Evolutionary conservation across 2,113 vertebrate species (phyloP), one percentile per base, ranked within the genome.

Genomic region (Argyrosomus japonicus): DNA sequence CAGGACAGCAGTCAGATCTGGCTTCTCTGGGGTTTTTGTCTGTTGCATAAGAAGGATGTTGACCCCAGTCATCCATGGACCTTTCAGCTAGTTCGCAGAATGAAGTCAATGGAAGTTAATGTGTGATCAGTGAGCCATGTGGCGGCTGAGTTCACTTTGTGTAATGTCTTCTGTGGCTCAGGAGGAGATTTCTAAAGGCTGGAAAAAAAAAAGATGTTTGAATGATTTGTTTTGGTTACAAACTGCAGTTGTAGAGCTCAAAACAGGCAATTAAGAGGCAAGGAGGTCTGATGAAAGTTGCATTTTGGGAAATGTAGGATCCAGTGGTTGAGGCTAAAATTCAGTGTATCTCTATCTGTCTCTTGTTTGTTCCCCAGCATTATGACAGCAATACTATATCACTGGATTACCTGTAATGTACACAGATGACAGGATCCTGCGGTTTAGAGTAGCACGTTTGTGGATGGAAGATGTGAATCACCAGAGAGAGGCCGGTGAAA

Each of bases 61-160:
- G 89, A 85, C 84, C 90, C 78, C 61, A 63, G 32, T 79, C 70
- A 40, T 27, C 67, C 13, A 21, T 14, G 32, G 61, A 51, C 70
- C 54, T 77, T 79, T 80, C 45, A 54, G 25, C 18, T 45, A 1
- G 12, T 94, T 93, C 90, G 85, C 48, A 73, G 87, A 91, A 94
- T n/a, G 0, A 79, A 91, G 25, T 93, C 91, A 88, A 94, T 94
- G 60, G 17, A 90, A 79, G 81, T 91, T 92, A 91, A 90, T 93
- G 64, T 79, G 75, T 89, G 43, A 89, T 78, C 81, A 27, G 18
- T 56, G 23, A 73, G 27, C 12, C 25, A n/a, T 57, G 27, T 65
- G 15, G 17, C 47, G 1, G n/a, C 57, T 23, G 14, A 48, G 40
- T 68, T 83, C 14, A 53, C 12, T 21, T 65, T 73, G 43, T 64